Base-by-base conservation (phyloP, 2,888 invertebrate species). In the Odontothrips loti region DNA sequence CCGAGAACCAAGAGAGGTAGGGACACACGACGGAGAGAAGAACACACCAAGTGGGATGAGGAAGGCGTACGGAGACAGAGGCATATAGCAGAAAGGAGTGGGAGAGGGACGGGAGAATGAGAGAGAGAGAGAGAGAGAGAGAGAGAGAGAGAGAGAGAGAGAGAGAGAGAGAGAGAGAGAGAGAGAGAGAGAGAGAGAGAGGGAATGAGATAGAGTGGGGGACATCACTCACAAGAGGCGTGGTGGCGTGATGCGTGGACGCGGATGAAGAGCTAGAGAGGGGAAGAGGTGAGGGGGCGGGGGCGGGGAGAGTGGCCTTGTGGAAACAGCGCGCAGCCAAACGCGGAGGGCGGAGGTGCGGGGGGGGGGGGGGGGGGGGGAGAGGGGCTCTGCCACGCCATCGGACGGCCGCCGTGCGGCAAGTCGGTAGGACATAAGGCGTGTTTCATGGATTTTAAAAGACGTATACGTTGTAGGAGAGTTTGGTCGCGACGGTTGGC, bases 181-280 rank as follows among this genome's bases (percentile, higher is more conserved):
- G 63, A 63, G 63, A 63, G 63, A 63, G 68, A 68, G 68, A n/a
- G 68, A 68, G 68, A 68, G 68, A 68, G n/a, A 68, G 68, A 23
- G 68, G 8, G 9, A 17, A 51, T 6, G n/a, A 23, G n/a, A 23
- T 3, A 23, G 68, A 75, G 68, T 1, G 68, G 27, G 68, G 17
- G 68, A n/a, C 58, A n/a, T 58, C 58, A 58, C 78, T 79, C 79
- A 47, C 47, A 47, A 29, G 81, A 34, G 15, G 27, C 43, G 27
- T 20, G 23, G 58, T 58, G 58, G 58, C 58, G 58, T 58, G 83
- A 89, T 88, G 85, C 89, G 89, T n/a, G 23, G 68, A n/a, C n/a
- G 68, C 23, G 23, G 68, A 2, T 20, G 68, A 17, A 10, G n/a
- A 63, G 23, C 4, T 23, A 23, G 68, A n/a, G 68, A 23, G 68